phyloP scores from a whole-genome alignment of 2,888 invertebrate species.

The Sepiola atlantica region DNA sequence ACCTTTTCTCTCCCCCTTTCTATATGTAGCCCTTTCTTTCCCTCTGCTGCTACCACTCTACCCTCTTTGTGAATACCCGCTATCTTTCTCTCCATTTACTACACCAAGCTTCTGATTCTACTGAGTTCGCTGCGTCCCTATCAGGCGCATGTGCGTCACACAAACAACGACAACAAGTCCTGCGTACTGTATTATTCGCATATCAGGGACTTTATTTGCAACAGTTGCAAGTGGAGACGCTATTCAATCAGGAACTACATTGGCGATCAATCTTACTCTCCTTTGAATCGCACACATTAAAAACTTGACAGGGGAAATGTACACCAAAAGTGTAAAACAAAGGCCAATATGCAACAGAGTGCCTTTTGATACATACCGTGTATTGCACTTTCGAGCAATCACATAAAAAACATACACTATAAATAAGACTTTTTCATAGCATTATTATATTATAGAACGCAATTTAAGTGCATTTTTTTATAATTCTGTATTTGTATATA shows the following conservation, averaged over 20 bases:
- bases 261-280: neutral
- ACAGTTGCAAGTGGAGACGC: neutral
- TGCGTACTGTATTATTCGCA: neutral
- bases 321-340: neutral
- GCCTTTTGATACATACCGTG: neutral
- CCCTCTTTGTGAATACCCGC: neutral
- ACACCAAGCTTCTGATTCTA: neutral
- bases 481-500: no score
- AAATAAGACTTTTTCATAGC: neutral
- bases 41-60: neutral
- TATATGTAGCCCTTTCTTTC: neutral
- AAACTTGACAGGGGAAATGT: neutral
- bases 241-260: neutral
- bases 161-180: neutral
- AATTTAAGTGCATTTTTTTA: no score
- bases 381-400: neutral
- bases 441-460: no score
- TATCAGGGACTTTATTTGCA: neutral
- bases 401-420: neutral
- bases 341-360: neutral
- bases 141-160: conserved; percentile 1
- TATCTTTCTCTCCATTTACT: neutral
- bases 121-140: neutral
- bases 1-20: no score
- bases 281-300: no score